Evolutionary conservation across 1,140 invertebrate species (phyloP), one percentile per base, ranked within the genome.

Genomic region (Diorhabda elongata): DNA sequence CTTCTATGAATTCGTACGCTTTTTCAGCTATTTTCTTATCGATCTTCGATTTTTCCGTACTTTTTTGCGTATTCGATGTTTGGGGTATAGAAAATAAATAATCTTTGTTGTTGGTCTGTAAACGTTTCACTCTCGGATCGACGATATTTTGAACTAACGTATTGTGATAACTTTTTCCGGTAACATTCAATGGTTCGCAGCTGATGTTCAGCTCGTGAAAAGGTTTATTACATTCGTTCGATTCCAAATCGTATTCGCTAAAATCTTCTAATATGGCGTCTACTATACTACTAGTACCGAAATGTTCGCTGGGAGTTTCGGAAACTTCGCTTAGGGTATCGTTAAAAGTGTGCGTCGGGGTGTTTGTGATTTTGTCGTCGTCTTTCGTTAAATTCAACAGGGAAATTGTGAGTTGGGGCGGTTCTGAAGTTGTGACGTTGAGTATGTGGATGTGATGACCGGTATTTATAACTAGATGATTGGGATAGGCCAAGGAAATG

Each of bases 1-100:
- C 92, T 74, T 93, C 92, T 0, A 90, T 92, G 74, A 94, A 94
- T 78, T 94, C 92, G 75, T 94, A 94, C 0, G 91, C 90, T 78
- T 92, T 92, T 68, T 91, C 90, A 0, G 89, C 89, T 66, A 82
- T 85, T 69, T 81, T 81, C 74, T 84, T 81, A 70, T 87, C 85
- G n/a, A 85, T 83, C 78, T 87, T 81, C 11, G 69, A 71, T 70
- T 81, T 80, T 65, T 81, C 79, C 4, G 69, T 61, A 41, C 71
- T 7, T 69, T 77, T 75, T 69, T 80, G 72, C 1, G 74, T 66
- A 56, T 61, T 66, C 3, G 76, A 77, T 63, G 70, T 73, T 65
- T 77, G 77, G 43, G 78, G 78, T 59, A 80, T 73, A 58, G 79
- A 77, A 71, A 80, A 80, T 60, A 76, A 65, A 67, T 76, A 77